Percentiles rank a stretch among this genome's conserved stretches.
Evolutionary conservation across 1,140 invertebrate genomes (phyloP).

Genomic region (Diachasma alloeum): DNA sequence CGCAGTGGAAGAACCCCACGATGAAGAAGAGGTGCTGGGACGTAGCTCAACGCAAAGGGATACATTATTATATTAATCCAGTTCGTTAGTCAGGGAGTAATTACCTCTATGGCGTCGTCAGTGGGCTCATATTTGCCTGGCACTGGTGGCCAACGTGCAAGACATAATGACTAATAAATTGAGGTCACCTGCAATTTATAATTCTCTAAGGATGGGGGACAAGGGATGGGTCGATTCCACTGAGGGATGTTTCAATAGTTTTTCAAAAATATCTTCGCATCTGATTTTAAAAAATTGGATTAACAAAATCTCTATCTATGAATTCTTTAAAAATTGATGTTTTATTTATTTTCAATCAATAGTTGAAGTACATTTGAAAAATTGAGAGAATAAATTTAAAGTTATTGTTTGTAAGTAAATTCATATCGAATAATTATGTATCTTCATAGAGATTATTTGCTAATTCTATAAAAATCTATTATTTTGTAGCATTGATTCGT

Average conservation of each 20-base stretch:
- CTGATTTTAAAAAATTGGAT: too few relatives aligned
- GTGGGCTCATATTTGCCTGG: background rate
- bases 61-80: constrained; percentile 46
- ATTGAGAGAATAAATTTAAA: too few relatives aligned
- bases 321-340: too few relatives aligned
- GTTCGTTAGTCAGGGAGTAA: constrained; percentile 46
- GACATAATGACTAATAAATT: background rate
- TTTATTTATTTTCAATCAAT: too few relatives aligned
- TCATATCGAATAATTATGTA: too few relatives aligned
- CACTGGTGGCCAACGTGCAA: background rate
- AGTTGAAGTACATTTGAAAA: too few relatives aligned
- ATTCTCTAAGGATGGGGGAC: background rate
- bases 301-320: too few relatives aligned
- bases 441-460: too few relatives aligned
- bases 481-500: too few relatives aligned
- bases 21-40: constrained; percentile 6
- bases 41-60: constrained; percentile 34
- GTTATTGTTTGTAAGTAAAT: too few relatives aligned
- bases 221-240: background rate
- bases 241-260: background rate
- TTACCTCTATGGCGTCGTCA: constrained; percentile 32
- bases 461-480: too few relatives aligned
- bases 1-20: background rate
- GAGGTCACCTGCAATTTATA: background rate
- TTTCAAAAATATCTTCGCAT: too few relatives aligned